A percentile compares a stretch with the other conserved stretches of the same genome.
Evolutionary conservation across 2,888 invertebrate genomes (phyloP).

Genomic region (Thereva nobilitata): DNA sequence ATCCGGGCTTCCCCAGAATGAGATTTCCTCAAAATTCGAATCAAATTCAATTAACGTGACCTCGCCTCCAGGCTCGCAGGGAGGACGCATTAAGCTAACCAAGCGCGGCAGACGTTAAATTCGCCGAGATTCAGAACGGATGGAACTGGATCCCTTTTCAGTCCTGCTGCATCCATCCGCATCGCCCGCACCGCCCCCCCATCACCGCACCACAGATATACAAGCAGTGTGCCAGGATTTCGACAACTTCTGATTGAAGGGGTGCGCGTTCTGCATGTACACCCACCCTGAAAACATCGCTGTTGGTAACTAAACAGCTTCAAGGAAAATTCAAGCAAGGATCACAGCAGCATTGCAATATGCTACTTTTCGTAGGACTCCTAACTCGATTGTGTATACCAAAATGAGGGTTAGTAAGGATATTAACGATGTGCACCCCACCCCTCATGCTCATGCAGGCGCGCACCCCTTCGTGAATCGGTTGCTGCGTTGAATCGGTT

Average conservation of each 20-base stretch:
- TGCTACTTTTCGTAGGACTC: conserved; percentile 27
- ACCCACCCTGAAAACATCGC: conserved; percentile 15
- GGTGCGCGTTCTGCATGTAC: conserved; percentile 24
- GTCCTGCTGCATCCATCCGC: neutral
- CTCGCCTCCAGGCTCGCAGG: conserved; percentile 42
- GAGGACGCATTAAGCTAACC: conserved; percentile 42
- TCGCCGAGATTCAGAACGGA: conserved; percentile 37
- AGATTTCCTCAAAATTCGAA: conserved; percentile 27
- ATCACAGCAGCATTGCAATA: conserved; percentile 27
- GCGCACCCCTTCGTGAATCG: too few species aligned
- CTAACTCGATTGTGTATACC: conserved; percentile 27
- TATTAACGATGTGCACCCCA: conserved; percentile 24
- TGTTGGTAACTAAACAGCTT: conserved; percentile 2
- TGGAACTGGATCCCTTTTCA: neutral
- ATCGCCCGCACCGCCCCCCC: too few species aligned
- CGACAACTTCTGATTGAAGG: conserved; percentile 9
- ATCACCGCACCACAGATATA: too few species aligned
- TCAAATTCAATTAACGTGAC: conserved; percentile 42
- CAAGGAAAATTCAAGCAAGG: conserved; percentile 19
- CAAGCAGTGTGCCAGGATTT: neutral
- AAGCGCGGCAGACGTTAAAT: conserved; percentile 43
- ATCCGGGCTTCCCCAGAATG: conserved; percentile 1
- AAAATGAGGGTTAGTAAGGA: conserved; percentile 35
- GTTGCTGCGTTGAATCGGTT: too few species aligned
- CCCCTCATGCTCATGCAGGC: neutral